Evolutionary conservation across 2,888 invertebrate genomes (phyloP).

Genomic region (Scrobipalpa costella): DNA sequence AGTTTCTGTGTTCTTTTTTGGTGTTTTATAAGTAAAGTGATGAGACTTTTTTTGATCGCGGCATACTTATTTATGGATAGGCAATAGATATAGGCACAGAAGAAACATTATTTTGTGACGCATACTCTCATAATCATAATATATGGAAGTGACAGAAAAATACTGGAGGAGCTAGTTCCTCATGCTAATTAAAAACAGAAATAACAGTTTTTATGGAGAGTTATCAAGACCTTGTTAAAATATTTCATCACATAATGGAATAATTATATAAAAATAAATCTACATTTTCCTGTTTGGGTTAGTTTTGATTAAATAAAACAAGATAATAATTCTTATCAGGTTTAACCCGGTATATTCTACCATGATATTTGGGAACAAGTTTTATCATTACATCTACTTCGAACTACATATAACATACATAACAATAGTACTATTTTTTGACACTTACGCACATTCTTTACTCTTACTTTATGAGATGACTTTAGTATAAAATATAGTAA

Average conservation of each 20-base stretch:
- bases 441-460: slow-evolving; percentile 2
- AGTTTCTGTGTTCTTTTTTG: neutral
- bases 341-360: slow-evolving; percentile 29
- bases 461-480: neutral
- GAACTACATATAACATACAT: slow-evolving; percentile 25
- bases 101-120: no score
- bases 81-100: no score
- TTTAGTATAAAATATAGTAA: neutral
- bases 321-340: slow-evolving; percentile 11
- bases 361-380: slow-evolving; percentile 23
- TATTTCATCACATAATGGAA: no score
- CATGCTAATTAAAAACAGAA: no score
- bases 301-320: slow-evolving; percentile 18
- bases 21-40: no score
- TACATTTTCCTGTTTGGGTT: neutral
- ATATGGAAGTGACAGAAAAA: no score
- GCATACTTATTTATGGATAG: neutral
- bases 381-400: neutral
- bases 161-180: no score
- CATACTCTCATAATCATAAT: no score
- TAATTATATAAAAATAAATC: no score
- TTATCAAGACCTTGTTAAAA: no score
- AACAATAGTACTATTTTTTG: neutral
- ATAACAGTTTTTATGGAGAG: no score
- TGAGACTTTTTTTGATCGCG: no score